Evolutionary conservation across 2,888 invertebrate genomes (phyloP).

Genomic region (Athripsodes cinereus): DNA sequence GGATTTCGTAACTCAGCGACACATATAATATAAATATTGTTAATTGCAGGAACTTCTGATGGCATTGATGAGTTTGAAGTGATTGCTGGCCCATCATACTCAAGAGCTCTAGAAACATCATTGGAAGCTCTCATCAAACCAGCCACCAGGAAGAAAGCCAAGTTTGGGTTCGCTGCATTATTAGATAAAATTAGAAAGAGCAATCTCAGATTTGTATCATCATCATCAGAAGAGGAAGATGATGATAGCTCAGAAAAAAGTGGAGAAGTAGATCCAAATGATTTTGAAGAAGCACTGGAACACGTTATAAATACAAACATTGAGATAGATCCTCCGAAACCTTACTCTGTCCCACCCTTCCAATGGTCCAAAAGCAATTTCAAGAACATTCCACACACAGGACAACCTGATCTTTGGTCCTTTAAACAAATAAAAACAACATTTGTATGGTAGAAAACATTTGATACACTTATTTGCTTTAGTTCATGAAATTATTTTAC

Average conservation of each 20-base stretch:
- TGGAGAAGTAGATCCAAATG: constrained; percentile 17
- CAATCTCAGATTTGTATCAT: constrained; percentile 21
- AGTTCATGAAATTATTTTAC: not conserved
- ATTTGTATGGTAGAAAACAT: constrained; percentile 51
- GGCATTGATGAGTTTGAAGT: constrained; percentile 34
- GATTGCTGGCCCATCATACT: constrained; percentile 35
- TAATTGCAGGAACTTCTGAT: constrained; percentile 31
- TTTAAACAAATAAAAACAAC: constrained; percentile 56
- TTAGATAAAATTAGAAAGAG: constrained; percentile 23
- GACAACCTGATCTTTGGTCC: constrained; percentile 69
- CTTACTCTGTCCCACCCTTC: constrained; percentile 52
- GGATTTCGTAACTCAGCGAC: too few relatives aligned
- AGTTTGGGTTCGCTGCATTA: constrained; percentile 23
- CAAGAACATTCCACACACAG: constrained; percentile 55
- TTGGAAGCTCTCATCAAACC: constrained; percentile 23
- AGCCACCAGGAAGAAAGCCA: constrained; percentile 21
- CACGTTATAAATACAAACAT: constrained; percentile 22
- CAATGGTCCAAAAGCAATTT: constrained; percentile 69
- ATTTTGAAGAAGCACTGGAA: constrained; percentile 31
- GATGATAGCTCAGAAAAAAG: constrained; percentile 7
- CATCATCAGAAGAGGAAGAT: constrained; percentile 13
- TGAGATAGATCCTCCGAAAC: constrained; percentile 31
- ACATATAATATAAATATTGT: too few relatives aligned
- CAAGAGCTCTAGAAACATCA: constrained; percentile 21
- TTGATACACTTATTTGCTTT: not conserved